These are phyloP conservation scores for Malachius bipustulatus DNA, from an alignment of 2,888 invertebrate species.

Conservation along the genomic window DNA sequence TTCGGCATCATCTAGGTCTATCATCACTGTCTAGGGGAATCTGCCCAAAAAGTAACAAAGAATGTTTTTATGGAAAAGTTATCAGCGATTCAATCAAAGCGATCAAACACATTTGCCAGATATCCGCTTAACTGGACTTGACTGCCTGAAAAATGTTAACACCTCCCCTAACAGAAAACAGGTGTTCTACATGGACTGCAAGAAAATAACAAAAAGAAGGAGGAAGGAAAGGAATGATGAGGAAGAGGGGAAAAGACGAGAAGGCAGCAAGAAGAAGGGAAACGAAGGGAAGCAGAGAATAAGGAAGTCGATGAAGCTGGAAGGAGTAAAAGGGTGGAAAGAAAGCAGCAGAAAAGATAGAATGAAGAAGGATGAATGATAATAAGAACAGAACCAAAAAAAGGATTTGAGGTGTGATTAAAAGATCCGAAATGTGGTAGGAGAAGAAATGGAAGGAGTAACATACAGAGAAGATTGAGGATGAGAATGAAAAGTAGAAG, in stretches of 20 bases:
- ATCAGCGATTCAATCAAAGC: no score
- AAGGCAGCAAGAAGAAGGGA: not conserved
- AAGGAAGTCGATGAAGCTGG: not conserved
- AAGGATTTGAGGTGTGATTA: not conserved
- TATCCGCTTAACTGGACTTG: no score
- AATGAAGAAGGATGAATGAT: not conserved
- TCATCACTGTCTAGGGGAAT: no score
- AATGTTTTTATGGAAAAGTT: no score
- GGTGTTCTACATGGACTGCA: no score
- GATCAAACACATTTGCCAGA: no score
- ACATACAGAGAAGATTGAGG: no score
- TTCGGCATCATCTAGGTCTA: no score
- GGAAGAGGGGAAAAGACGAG: not conserved
- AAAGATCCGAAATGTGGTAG: not conserved
- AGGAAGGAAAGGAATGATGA: not conserved
- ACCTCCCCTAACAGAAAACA: no score
- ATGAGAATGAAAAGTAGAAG: no score
- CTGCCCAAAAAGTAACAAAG: no score
- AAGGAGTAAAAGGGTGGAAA: not conserved
- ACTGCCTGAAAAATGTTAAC: no score
- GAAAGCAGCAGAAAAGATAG: not conserved
- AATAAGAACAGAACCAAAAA: not conserved
- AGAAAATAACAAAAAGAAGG: conserved; percentile 1
- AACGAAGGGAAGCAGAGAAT: not conserved
- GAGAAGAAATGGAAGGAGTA: not conserved